Evolutionary conservation across 2,113 vertebrate genomes (phyloP).

Genomic region (Pelodiscus sinensis): DNA sequence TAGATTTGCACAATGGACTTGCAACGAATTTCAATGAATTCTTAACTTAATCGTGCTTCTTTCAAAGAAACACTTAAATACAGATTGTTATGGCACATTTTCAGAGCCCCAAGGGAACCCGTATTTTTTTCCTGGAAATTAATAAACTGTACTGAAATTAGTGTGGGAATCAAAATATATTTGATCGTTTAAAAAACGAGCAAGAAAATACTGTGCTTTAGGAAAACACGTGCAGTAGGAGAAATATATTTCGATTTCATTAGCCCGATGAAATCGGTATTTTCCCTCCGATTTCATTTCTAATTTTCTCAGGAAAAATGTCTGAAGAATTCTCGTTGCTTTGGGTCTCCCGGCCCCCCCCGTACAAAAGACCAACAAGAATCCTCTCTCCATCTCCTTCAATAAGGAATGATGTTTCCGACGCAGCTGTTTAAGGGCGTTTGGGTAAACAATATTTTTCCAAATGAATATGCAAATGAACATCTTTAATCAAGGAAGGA

Average conservation of each 20-base stretch:
- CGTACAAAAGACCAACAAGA: background rate
- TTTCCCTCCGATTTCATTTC: background rate
- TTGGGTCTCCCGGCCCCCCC: background rate
- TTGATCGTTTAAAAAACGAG: background rate
- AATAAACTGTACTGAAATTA: background rate
- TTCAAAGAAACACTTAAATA: constrained; percentile 11
- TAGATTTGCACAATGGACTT: background rate
- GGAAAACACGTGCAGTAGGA: background rate
- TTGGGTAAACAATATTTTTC: background rate
- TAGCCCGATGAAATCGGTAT: background rate
- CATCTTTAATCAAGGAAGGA: background rate
- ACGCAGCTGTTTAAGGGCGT: background rate
- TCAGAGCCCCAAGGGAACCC: constrained; percentile 12
- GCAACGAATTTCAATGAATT: constrained; percentile 68
- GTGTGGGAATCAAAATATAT: background rate
- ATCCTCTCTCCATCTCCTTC: background rate
- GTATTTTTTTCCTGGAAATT: constrained; percentile 33
- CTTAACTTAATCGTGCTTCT: constrained; percentile 21
- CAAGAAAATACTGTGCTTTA: background rate
- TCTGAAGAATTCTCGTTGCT: background rate
- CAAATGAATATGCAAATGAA: background rate
- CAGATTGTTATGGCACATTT: constrained; percentile 37
- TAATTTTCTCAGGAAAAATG: background rate
- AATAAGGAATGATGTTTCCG: fast-evolving
- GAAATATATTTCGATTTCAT: background rate